Base-by-base conservation (phyloP, 2,113 vertebrate genomes). In the human region DNA sequence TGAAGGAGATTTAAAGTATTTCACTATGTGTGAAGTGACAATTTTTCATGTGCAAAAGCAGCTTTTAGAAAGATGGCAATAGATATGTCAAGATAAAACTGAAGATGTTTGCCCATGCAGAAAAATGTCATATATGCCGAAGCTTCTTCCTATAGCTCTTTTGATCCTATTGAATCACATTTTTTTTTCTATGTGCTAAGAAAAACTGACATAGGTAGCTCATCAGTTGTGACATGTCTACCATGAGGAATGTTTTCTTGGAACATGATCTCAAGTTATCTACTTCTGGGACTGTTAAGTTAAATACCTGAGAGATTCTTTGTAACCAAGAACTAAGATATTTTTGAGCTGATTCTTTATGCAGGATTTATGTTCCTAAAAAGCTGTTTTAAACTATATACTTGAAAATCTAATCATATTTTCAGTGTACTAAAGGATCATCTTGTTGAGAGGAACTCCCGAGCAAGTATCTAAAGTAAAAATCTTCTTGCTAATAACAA, bases 31-130 rank as follows among this genome's bases (percentile, higher is more conserved):
- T 78, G 88, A 97, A 97, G 92, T 96, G 94, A 38, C 96, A 96
- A 59, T 79, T 93, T 96, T 91, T 96, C 40, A 95, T 94, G 90
- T 97, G 94, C 75, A 90, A 97, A 96, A 93, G n/a, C 86, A 86
- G 30, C 45, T 96, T 96, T 96, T 85, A 88, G 75, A 88, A 94
- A 81, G 88, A 90, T 87, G 95, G 80, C 80, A 94, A 55, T 79
- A 96, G 93, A 96, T 90, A 95, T 97, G 88, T 97, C 95, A 94
- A 96, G 97, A 97, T 96, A 52, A 98, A 96, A 90, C 55, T 38
- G 92, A 96, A 95, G 70, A 88, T 72, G 20, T 70, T 96, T 90
- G 40, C 84, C 94, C 9, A 68, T 92, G 84, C 57, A 81, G 72
- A 78, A 78, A 97, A 97, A 98, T 96, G 96, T 82, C 96, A 96